A percentile compares a stretch with the other conserved stretches of the same genome.
Conservation (phyloP, 37 sponge, comb jelly and placozoan species). For the Sycon ciliatum region DNA sequence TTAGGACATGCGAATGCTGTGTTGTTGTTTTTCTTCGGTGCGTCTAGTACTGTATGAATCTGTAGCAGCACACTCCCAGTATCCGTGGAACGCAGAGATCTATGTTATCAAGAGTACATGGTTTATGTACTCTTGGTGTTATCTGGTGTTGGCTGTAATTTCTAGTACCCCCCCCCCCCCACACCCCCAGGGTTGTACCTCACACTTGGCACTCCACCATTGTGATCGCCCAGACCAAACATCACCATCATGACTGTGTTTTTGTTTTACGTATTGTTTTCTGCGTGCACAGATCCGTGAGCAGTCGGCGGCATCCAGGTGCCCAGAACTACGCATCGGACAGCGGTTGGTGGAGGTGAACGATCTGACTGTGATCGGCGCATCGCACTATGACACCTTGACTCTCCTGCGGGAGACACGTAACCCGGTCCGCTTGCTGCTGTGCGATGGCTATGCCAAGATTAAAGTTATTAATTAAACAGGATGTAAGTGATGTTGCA, state of each 20-base stretch:
- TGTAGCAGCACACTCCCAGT: background rate
- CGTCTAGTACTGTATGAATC: background rate
- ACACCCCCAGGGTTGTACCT: background rate
- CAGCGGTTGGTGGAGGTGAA: conserved; percentile 77
- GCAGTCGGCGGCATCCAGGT: conserved; percentile 43
- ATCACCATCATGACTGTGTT: too few species aligned
- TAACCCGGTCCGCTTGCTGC: conserved; percentile 43
- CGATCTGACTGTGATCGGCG: conserved; percentile 60
- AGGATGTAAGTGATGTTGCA: too few species aligned
- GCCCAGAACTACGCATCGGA: conserved; percentile 53
- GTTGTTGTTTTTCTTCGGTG: background rate
- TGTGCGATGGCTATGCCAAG: conserved; percentile 73
- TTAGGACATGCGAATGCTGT: too few species aligned
- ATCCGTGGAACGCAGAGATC: background rate
- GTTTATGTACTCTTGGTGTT: too few species aligned
- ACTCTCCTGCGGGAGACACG: conserved; percentile 34
- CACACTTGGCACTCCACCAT: too few species aligned
- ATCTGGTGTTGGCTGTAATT: too few species aligned
- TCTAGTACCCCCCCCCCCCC: background rate
- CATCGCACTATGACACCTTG: conserved; percentile 67
- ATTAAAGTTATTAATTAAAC: too few species aligned
- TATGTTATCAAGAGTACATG: too few species aligned
- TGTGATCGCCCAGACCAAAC: too few species aligned
- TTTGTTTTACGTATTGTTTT: too few species aligned
- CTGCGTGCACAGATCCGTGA: conserved; percentile 29